phyloP scores from a whole-genome alignment of 1,140 invertebrate species.

The Zaprionus gabonicus region DNA sequence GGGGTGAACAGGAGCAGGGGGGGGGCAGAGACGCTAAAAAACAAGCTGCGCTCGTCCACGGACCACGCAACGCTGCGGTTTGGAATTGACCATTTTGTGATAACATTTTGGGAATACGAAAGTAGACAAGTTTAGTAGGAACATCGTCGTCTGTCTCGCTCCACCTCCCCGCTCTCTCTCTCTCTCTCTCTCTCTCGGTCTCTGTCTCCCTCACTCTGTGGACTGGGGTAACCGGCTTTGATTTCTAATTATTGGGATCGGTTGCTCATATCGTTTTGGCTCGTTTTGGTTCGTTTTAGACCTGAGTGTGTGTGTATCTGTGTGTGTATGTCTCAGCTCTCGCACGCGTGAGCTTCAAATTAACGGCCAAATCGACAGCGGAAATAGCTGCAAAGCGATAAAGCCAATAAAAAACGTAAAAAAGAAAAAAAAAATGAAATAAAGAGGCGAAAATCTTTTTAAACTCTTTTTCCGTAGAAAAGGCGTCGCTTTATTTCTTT shows the following conservation, averaged over 20 bases:
- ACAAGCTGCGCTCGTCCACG: conserved; percentile 18
- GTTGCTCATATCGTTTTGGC: conserved; percentile 31
- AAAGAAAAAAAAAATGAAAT: conserved; percentile 22
- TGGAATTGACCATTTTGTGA: conserved; percentile 57
- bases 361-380: conserved; percentile 73
- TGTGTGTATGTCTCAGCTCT: neutral
- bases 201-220: neutral
- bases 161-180: neutral
- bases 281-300: conserved; percentile 27
- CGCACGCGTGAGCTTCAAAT: conserved; percentile 70
- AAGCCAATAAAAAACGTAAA: conserved; percentile 70
- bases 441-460: conserved; percentile 38
- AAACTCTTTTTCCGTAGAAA: conserved; percentile 20
- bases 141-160: conserved; percentile 23
- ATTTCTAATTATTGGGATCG: conserved; percentile 79
- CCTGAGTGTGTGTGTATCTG: neutral
- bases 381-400: conserved; percentile 77
- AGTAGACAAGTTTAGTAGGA: conserved; percentile 76
- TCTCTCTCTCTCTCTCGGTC: conserved; percentile 3
- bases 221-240: conserved; percentile 68
- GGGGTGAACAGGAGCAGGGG: neutral
- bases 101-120: conserved; percentile 79
- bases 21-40: neutral
- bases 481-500: conserved; percentile 54
- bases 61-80: conserved; percentile 41